phyloP scores from a whole-genome alignment of 2,113 vertebrate species.

The Gasterosteus nipponicus region DNA sequence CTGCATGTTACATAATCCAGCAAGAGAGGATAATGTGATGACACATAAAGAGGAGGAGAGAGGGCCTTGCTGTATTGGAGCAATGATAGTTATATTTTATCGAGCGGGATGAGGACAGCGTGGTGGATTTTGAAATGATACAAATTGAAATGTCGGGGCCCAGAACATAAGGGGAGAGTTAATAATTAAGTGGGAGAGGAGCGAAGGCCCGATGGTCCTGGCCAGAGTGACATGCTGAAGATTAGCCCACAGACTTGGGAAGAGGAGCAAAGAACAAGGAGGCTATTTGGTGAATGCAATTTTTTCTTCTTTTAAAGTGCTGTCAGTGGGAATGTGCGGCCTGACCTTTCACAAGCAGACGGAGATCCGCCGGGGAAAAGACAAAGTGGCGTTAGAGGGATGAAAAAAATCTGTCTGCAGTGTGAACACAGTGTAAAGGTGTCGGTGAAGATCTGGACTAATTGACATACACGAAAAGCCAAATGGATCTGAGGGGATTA shows the following conservation, averaged over 20 bases:
- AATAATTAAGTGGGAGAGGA: constrained; percentile 60
- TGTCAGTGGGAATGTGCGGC: constrained; percentile 44
- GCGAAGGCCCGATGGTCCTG: constrained; percentile 34
- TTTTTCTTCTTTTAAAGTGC: constrained; percentile 62
- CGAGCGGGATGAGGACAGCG: constrained; percentile 1
- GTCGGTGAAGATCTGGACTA: constrained; percentile 33
- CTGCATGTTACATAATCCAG: constrained; percentile 64
- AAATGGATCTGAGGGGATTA: constrained; percentile 46
- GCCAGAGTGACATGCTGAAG: constrained; percentile 54
- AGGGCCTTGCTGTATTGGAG: constrained; percentile 53
- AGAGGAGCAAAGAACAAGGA: constrained; percentile 34
- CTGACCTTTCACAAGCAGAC: constrained; percentile 65
- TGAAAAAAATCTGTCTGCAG: constrained; percentile 31
- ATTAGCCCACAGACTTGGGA: constrained; percentile 50
- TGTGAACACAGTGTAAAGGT: not conserved
- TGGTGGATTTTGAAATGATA: constrained; percentile 36
- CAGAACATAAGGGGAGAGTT: constrained; percentile 24
- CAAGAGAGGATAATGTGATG: constrained; percentile 40
- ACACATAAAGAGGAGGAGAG: constrained; percentile 16
- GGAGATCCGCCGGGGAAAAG: constrained; percentile 43
- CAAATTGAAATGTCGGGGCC: constrained; percentile 40
- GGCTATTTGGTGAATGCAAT: constrained; percentile 68
- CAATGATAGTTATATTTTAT: constrained; percentile 35
- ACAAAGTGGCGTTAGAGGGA: constrained; percentile 33
- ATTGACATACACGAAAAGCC: constrained; percentile 40